phyloP scores from a whole-genome alignment of 1,140 invertebrate species.

The Zaprionus ornatus region DNA sequence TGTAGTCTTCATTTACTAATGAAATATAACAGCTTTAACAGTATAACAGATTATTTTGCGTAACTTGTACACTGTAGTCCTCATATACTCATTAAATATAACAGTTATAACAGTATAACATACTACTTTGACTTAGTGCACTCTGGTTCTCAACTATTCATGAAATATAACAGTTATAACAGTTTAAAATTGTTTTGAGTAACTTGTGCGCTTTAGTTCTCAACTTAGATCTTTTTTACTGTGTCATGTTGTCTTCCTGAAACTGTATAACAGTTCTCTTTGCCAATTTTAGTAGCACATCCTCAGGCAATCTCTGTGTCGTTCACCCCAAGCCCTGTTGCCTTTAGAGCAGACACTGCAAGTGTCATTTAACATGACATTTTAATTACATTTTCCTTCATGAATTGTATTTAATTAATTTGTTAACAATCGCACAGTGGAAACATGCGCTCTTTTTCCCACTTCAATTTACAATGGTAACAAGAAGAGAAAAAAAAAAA shows the following conservation, averaged over 20 bases:
- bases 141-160: too few relatives aligned
- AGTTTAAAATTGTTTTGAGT: neutral
- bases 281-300: neutral
- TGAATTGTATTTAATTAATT: constrained; percentile 8
- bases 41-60: too few relatives aligned
- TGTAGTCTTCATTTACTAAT: too few relatives aligned
- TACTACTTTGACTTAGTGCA: too few relatives aligned
- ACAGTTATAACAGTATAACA: too few relatives aligned
- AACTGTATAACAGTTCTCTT: neutral
- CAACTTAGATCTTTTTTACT: neutral
- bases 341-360: neutral
- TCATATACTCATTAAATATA: too few relatives aligned
- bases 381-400: constrained; percentile 35
- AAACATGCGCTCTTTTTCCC: neutral
- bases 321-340: neutral
- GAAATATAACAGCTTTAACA: too few relatives aligned
- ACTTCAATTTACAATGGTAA: neutral
- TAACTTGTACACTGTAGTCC: too few relatives aligned
- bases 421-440: neutral
- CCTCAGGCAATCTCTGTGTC: neutral
- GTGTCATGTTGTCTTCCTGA: neutral
- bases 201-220: neutral
- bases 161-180: neutral
- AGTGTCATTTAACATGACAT: constrained; percentile 17
- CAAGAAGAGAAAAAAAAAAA: neutral